These are phyloP conservation scores for Pelagia noctiluca DNA, from an alignment of 30 jellyfish, hydroid and myxozoan genomes.

Conservation along the genomic window DNA sequence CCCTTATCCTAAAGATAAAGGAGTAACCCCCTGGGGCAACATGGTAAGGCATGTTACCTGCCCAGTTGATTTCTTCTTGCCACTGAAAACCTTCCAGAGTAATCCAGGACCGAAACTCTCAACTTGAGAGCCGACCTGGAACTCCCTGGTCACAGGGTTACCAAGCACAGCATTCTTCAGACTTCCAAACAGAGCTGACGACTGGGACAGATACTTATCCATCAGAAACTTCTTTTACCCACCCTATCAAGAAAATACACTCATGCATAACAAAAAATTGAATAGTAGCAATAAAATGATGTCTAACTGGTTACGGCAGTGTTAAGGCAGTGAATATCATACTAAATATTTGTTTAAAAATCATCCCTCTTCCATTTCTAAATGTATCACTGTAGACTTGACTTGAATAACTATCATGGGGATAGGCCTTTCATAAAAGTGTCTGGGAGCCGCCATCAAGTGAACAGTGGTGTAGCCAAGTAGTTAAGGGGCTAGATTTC, in stretches of 20 bases:
- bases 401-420: too few species aligned
- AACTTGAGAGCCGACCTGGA: constrained; percentile 80
- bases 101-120: constrained; percentile 97
- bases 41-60: constrained; percentile 63
- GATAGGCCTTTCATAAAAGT: too few species aligned
- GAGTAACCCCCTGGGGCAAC: not conserved
- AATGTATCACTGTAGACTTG: too few species aligned
- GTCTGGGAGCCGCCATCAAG: too few species aligned
- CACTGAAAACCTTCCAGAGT: constrained; percentile 91
- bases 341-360: too few species aligned
- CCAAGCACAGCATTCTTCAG: constrained; percentile 96
- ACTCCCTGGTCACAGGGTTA: constrained; percentile 92
- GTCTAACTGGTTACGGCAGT: too few species aligned
- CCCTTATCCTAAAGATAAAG: too few species aligned
- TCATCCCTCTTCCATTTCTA: too few species aligned
- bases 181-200: constrained; percentile 88
- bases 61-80: constrained; percentile 91
- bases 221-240: not conserved
- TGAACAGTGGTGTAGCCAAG: too few species aligned
- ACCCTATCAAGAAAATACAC: not conserved
- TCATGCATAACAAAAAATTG: not conserved
- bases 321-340: too few species aligned
- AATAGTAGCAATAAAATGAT: too few species aligned
- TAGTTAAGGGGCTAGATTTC: too few species aligned
- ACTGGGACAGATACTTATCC: constrained; percentile 81